A percentile compares a stretch with the other conserved stretches of the same genome.
These are phyloP conservation scores for Natator depressus DNA, from an alignment of 2,113 vertebrate genomes.

Conservation along the genomic window DNA sequence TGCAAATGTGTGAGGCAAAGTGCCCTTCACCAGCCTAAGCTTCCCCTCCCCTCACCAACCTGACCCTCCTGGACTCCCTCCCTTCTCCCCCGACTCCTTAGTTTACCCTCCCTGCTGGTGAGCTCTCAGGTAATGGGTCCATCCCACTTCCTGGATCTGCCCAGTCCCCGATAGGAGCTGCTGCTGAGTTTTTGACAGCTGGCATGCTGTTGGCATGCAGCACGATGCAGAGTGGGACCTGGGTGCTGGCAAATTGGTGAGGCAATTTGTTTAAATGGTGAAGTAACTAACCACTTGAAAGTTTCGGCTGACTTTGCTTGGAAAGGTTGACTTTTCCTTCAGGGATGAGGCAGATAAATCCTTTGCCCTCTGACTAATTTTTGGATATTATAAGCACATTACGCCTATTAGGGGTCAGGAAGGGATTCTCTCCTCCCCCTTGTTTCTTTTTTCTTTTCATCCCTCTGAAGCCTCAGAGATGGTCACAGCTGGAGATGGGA, in stretches of 20 bases:
- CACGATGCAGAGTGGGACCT: background rate
- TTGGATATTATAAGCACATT: background rate
- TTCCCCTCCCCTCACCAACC: background rate
- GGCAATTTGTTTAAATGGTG: background rate
- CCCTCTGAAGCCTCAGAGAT: background rate
- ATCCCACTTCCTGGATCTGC: background rate
- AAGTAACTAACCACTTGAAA: background rate
- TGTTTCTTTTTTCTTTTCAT: background rate
- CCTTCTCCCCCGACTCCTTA: background rate
- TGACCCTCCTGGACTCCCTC: background rate
- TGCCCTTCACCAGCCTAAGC: background rate
- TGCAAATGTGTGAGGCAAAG: background rate
- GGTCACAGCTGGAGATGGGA: background rate
- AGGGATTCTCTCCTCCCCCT: background rate
- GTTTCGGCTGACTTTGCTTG: background rate
- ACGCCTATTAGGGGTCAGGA: background rate
- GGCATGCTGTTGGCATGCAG: background rate
- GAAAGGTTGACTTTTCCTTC: background rate
- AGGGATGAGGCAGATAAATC: background rate
- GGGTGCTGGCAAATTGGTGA: background rate
- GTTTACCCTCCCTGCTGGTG: background rate
- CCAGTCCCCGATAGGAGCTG: background rate
- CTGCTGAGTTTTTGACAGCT: background rate
- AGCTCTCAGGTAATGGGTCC: background rate
- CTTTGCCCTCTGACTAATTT: background rate